A percentile compares a stretch with the other conserved stretches of the same genome.
Conservation (phyloP, 2,888 invertebrate genomes). For the Agelastica alni region DNA sequence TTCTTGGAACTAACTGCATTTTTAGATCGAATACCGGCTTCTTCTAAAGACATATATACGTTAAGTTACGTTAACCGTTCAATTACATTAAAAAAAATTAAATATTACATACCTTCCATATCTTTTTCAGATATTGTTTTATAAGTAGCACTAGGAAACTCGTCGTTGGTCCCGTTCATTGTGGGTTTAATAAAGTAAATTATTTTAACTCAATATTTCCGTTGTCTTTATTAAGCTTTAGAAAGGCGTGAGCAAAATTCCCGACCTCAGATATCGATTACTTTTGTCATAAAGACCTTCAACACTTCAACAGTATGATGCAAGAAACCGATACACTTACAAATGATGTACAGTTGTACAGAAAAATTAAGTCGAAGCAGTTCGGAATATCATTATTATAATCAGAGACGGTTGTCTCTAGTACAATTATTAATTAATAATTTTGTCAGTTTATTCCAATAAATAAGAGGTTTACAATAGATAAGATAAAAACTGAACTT, state of each 20-base stretch:
- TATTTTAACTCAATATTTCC: not conserved
- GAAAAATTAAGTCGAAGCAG: too few species aligned
- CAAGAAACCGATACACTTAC: not conserved
- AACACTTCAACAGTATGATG: not conserved
- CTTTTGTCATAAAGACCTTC: not conserved
- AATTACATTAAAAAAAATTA: conserved; percentile 11
- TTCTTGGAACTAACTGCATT: conserved; percentile 56
- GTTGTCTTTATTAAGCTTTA: not conserved
- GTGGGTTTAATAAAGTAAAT: not conserved
- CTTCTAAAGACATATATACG: too few species aligned
- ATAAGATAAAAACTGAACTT: too few species aligned
- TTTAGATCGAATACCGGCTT: conserved; percentile 49
- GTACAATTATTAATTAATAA: too few species aligned
- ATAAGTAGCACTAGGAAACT: conserved; percentile 53
- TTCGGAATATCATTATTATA: too few species aligned
- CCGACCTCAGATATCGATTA: not conserved
- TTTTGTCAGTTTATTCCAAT: too few species aligned
- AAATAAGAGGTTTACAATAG: too few species aligned
- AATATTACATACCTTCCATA: conserved; percentile 56
- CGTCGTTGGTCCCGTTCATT: conserved; percentile 21
- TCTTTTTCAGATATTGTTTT: conserved; percentile 65
- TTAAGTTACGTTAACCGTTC: too few species aligned
- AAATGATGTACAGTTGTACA: too few species aligned
- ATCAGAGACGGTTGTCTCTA: too few species aligned
- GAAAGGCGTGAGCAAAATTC: not conserved